Percentiles rank a stretch among this genome's conserved stretches.
Conservation (phyloP, 2,888 invertebrate genomes). For the Orgyia antiqua region DNA sequence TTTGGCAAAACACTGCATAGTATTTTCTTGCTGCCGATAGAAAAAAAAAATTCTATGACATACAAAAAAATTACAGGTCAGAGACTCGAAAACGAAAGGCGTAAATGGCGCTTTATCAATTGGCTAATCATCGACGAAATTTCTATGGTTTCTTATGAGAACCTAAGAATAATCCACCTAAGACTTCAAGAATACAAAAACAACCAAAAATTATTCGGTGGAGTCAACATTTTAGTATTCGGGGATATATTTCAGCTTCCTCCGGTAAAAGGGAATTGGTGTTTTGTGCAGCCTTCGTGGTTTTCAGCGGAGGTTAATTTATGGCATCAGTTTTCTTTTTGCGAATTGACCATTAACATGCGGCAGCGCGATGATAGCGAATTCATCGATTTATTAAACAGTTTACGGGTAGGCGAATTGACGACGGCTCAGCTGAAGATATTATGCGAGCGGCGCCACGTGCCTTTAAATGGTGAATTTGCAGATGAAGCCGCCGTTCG, state of each 20-base stretch:
- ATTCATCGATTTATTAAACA: constrained; percentile 28
- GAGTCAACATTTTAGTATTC: constrained; percentile 1
- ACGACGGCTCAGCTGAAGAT: constrained; percentile 18
- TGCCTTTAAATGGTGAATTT: constrained; percentile 3
- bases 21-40: constrained; percentile 1
- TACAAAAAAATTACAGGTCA: background rate
- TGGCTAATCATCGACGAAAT: constrained; percentile 8
- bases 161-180: constrained; percentile 3
- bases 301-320: constrained; percentile 8
- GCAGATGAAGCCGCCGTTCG: constrained; percentile 3
- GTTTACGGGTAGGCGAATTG: constrained; percentile 23
- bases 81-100: background rate
- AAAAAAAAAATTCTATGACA: constrained; percentile 1
- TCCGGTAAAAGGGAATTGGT: constrained; percentile 7
- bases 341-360: constrained; percentile 35
- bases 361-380: constrained; percentile 28
- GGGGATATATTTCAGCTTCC: background rate
- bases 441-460: constrained; percentile 16
- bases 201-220: constrained; percentile 4
- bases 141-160: constrained; percentile 6
- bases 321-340: constrained; percentile 27
- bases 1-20: constrained; percentile 3
- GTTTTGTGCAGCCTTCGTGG: constrained; percentile 5
- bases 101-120: constrained; percentile 1
- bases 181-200: constrained; percentile 5